phyloP scores from a whole-genome alignment of 2,888 invertebrate species.

The Cryptocheilus praepositus region DNA sequence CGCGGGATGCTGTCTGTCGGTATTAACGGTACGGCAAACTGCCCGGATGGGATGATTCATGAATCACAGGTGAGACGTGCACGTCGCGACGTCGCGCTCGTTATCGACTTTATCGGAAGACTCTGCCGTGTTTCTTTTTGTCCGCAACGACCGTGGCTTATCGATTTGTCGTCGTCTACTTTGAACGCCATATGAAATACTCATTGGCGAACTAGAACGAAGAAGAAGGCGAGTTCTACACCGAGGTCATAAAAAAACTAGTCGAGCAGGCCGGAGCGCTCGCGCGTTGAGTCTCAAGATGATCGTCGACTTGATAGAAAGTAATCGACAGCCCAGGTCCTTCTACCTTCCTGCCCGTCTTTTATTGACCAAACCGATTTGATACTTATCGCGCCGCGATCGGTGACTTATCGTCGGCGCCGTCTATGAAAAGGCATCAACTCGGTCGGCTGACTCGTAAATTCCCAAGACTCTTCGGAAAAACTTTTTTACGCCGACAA shows the following conservation, averaged over 20 bases:
- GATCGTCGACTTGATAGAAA: constrained; percentile 1
- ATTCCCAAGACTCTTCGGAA: not conserved
- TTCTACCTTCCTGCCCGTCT: not conserved
- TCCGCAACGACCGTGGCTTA: not conserved
- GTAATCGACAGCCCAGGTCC: not conserved
- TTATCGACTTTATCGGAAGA: constrained; percentile 14
- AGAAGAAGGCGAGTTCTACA: not conserved
- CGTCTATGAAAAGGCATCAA: constrained; percentile 1
- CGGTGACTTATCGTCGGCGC: constrained; percentile 1
- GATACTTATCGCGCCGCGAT: constrained; percentile 3
- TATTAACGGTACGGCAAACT: too few relatives aligned
- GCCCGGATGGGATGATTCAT: too few relatives aligned
- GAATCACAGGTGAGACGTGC: too few relatives aligned
- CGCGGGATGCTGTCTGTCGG: too few relatives aligned
- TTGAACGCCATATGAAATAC: constrained; percentile 8
- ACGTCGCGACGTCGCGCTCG: not conserved
- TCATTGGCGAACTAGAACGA: not conserved
- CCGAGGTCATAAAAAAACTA: too few relatives aligned
- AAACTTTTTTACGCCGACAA: constrained; percentile 9
- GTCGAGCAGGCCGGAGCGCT: too few relatives aligned
- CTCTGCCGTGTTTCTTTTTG: constrained; percentile 2
- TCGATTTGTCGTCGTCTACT: constrained; percentile 28
- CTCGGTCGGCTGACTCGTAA: not conserved
- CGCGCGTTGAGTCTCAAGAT: not conserved
- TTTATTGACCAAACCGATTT: constrained; percentile 1